Evolutionary conservation across 2,797 vertebrate genomes (phyloP).

Genomic region (Megalops cyprinoides): DNA sequence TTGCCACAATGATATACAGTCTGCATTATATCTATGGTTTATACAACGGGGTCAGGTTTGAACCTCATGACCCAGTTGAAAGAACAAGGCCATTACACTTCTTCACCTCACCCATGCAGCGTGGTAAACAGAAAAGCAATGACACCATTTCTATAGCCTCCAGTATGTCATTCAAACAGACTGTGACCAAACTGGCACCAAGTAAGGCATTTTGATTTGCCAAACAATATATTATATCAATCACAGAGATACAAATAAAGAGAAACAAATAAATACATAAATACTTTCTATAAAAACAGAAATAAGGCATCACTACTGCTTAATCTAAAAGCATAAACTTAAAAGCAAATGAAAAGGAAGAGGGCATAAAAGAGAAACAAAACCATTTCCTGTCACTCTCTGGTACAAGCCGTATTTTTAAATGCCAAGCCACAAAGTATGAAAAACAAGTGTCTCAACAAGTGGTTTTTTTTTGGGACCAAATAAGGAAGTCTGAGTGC

Average conservation of each 20-base stretch:
- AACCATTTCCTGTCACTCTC: constrained; percentile 8
- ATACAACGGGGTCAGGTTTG: not conserved
- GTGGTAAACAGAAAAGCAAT: not conserved
- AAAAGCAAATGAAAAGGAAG: not conserved
- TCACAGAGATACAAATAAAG: not conserved
- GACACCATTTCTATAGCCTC: not conserved
- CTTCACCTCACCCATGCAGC: not conserved
- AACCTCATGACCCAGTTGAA: not conserved
- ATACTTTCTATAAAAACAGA: not conserved
- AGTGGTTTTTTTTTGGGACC: constrained; percentile 28
- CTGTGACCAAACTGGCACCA: not conserved
- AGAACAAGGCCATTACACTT: not conserved
- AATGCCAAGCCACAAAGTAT: constrained; percentile 26
- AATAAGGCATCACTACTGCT: too few relatives aligned
- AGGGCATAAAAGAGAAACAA: not conserved
- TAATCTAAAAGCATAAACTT: not conserved
- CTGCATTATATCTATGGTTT: not conserved
- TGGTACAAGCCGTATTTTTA: not conserved
- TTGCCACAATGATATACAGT: too few relatives aligned
- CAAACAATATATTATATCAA: not conserved
- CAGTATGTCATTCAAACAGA: not conserved
- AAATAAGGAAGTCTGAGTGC: constrained; percentile 37
- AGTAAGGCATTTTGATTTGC: not conserved
- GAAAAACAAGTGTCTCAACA: constrained; percentile 31
- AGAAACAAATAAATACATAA: not conserved